Base-by-base conservation (phyloP, 2,113 vertebrate species). In the Corynorhinus townsendii region DNA sequence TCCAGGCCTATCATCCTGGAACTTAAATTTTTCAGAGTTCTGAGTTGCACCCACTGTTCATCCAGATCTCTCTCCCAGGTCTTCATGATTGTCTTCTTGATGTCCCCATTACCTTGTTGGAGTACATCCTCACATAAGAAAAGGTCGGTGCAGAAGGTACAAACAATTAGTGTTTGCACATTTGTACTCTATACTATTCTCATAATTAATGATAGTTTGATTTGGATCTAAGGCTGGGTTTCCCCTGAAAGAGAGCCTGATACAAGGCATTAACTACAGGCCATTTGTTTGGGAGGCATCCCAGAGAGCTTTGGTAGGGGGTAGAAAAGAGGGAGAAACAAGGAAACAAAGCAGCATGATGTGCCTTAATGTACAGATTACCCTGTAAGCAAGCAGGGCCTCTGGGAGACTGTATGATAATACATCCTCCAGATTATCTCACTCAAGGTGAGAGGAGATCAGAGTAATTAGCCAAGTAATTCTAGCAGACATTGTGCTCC, bases 281-380 rank as follows among this genome's bases (percentile, higher is more conserved):
- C 7, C 24, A 24, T 56, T 80, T 54, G 22, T 19, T 1, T 26
- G 20, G 45, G 24, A 64, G 26, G 5, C 10, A 3, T 19, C 52
- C 66, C 47, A 28, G 72, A 56, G 59, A 47, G 45, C 12, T n/a
- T 38, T 59, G 3, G 35, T 14, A 28, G 45, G 38, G 26, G 6
- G 20, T 6, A 4, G 5, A 26, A 17, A 35, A 33, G 15, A 20
- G 11, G 7, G 24, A 79, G 9, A 54, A n/a, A 40, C 11, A 1
- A 40, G n/a, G 28, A 86, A 62, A 47, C 17, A 33, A 49, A 40
- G n/a, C 26, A 11, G 2, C 0, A 1, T 0, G 0, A 2, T 22
- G 14, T 11, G 33, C 54, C 52, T 43, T 11, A 11, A 15, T 8
- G 26, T n/a, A 4, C 40, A 52, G 16, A 52, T 14, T 14, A 20